Evolutionary conservation across 2,797 vertebrate species (phyloP).

Genomic region (Tauraco hartlaubi): DNA sequence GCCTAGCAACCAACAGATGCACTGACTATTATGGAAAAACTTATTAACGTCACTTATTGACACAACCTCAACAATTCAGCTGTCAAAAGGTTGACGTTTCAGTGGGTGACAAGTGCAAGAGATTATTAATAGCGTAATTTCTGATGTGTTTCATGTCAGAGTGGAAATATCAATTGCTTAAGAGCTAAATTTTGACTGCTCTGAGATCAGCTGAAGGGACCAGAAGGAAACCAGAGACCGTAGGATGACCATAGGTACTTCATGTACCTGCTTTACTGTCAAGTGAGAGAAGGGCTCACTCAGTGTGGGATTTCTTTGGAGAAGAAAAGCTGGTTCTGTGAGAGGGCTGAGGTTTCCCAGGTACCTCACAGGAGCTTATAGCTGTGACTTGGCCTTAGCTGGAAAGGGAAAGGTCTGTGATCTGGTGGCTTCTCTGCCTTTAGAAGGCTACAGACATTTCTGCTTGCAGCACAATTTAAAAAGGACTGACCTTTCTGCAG

Average conservation of each 20-base stretch:
- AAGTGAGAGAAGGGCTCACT: not conserved
- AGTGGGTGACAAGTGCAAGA: not conserved
- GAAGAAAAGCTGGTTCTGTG: not conserved
- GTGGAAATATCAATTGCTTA: not conserved
- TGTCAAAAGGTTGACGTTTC: slow-evolving; percentile 29
- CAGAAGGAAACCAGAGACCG: not conserved
- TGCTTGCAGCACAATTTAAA: not conserved
- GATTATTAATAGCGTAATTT: slow-evolving; percentile 17
- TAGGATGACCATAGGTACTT: not conserved
- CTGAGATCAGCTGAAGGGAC: not conserved
- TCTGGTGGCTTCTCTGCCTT: not conserved
- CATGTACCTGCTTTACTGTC: not conserved
- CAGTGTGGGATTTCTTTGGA: not conserved
- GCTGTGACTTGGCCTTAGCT: not conserved
- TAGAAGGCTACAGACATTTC: not conserved
- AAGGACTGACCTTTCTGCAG: not conserved
- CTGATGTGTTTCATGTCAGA: not conserved
- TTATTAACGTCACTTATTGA: not conserved
- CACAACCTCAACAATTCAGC: not conserved
- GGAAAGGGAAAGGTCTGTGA: not conserved
- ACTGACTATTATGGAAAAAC: not conserved
- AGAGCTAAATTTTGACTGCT: not conserved
- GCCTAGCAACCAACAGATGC: slow-evolving; percentile 9
- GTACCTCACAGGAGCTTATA: not conserved
- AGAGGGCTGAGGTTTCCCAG: not conserved